Base-by-base conservation (phyloP, 1,140 invertebrate species). In the Drosophila rhopaloa region DNA sequence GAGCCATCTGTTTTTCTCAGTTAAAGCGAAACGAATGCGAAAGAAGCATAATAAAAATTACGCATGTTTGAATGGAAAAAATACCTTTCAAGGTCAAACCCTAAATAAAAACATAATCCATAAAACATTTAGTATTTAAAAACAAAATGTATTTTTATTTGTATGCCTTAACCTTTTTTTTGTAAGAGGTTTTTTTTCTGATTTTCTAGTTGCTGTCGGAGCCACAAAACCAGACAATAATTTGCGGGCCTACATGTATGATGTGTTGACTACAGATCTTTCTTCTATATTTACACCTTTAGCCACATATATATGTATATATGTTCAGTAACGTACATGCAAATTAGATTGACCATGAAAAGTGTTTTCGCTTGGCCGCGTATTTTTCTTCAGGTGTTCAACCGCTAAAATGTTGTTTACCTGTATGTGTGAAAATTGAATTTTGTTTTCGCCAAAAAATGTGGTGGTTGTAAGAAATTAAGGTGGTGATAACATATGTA, bases 261-360 rank as follows among this genome's bases (percentile, higher is more conserved):
- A 32, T 32, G 29, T 32, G 41, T 16, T 19, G 10, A 13, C 16
- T 13, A 7, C 9, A 38, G 9, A 44, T 66, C 7, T 38, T 16
- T 35, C 35, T 35, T 10, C 7, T 53, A 41, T 38, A 32, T 29
- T 47, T 29, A 44, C 16, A 47, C 13, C 37, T 37, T 29, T 54
- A 8, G 14, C 10, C 24, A 24, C 4, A 24, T 51, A 58, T 60
- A 51, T 66, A 13, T 60, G 40, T 50, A 41, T 46, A 44, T 24
- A 53, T 66, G 16, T 48, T 66, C 41, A 66, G 60, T 66, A 76
- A 76, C 71, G 54, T 72, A 76, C 61, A 76, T 67, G 73, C 73
- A 76, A 76, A 76, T 76, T 76, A 76, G 61, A 67, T 76, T 76
- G 73, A 76, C 73, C 73, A 76, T 76, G 73, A 76, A 76, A 76